These are phyloP conservation scores for Luehdorfia chinensis DNA, from an alignment of 1,140 invertebrate genomes.

Conservation along the genomic window DNA sequence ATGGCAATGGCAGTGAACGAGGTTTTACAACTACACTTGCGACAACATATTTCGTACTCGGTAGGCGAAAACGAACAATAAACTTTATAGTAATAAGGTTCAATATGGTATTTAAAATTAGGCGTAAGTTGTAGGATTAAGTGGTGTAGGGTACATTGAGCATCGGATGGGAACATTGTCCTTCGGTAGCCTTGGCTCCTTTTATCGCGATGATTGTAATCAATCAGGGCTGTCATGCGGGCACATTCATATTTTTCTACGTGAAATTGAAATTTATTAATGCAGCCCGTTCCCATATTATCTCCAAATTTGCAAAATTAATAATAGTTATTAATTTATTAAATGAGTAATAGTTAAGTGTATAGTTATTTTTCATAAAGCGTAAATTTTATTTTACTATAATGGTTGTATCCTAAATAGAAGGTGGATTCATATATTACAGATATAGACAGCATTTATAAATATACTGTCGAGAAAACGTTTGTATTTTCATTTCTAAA, in stretches of 20 bases:
- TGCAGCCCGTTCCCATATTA: slow-evolving; percentile 1
- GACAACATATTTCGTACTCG: too few species aligned
- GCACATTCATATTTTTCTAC: slow-evolving; percentile 38
- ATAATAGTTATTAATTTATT: neutral
- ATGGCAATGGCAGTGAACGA: slow-evolving; percentile 11
- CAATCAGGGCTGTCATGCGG: slow-evolving; percentile 55
- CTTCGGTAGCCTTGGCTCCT: slow-evolving; percentile 69
- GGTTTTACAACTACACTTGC: slow-evolving; percentile 1
- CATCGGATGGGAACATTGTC: slow-evolving; percentile 63
- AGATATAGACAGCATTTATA: too few species aligned
- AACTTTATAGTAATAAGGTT: too few species aligned
- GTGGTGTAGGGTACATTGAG: slow-evolving; percentile 20
- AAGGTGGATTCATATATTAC: too few species aligned
- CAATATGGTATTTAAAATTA: neutral
- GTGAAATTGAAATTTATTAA: slow-evolving; percentile 45
- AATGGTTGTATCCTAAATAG: too few species aligned
- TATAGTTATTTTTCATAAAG: too few species aligned
- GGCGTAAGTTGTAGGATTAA: neutral
- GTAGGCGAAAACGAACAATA: too few species aligned
- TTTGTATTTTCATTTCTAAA: too few species aligned
- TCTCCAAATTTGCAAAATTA: slow-evolving; percentile 2
- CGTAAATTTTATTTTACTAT: too few species aligned
- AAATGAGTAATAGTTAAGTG: too few species aligned
- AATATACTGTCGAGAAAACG: too few species aligned
- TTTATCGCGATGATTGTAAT: slow-evolving; percentile 51